These are phyloP conservation scores for Sminthurinus signatus DNA, from an alignment of 1,140 invertebrate genomes.

Conservation along the genomic window DNA sequence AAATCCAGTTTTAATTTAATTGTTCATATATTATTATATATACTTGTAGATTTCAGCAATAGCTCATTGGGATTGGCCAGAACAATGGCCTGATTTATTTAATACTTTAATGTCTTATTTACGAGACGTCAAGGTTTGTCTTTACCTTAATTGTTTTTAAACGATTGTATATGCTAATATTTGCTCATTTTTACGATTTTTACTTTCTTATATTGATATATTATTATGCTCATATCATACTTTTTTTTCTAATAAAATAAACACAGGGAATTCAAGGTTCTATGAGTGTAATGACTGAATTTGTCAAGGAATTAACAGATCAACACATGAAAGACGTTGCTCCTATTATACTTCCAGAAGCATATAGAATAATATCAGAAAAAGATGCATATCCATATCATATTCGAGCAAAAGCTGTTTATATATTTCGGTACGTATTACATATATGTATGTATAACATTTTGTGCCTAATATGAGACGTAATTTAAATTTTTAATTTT, in stretches of 20 bases:
- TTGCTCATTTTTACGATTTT: background rate
- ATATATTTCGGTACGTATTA: conserved; percentile 52
- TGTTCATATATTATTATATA: too few relatives aligned
- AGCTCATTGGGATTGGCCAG: conserved; percentile 72
- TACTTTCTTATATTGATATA: too few relatives aligned
- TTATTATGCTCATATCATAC: too few relatives aligned
- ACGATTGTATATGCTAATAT: too few relatives aligned
- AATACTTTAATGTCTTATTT: conserved; percentile 59
- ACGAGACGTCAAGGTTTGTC: conserved; percentile 27
- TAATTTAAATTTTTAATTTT: too few relatives aligned
- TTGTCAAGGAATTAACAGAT: conserved; percentile 63
- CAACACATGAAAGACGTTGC: conserved; percentile 63
- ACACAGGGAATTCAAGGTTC: conserved; percentile 61
- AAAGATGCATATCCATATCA: conserved; percentile 57
- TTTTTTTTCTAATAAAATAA: too few relatives aligned
- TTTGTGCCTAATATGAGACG: background rate
- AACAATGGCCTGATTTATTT: conserved; percentile 67
- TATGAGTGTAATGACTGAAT: conserved; percentile 69
- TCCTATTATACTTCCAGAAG: conserved; percentile 67
- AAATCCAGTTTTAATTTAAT: too few relatives aligned
- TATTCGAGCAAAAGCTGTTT: conserved; percentile 58
- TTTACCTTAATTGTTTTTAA: too few relatives aligned
- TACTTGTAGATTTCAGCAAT: conserved; percentile 56
- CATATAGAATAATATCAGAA: conserved; percentile 64
- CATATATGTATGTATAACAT: too few relatives aligned